phyloP scores from a whole-genome alignment of 30 jellyfish, hydroid and myxozoan genomes.

The Pelagia noctiluca region DNA sequence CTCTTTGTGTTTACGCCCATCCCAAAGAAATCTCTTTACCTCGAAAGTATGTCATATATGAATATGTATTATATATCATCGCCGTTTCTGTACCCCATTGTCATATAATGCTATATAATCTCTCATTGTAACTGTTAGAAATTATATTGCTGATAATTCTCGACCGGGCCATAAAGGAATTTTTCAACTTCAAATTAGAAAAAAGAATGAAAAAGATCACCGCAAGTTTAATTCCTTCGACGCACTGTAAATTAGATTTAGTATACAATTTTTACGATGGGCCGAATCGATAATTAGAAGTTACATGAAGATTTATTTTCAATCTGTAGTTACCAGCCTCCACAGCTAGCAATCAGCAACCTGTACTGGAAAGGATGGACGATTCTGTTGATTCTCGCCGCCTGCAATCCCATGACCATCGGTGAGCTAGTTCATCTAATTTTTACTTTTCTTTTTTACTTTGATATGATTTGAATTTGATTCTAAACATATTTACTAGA shows the following conservation, averaged over 20 bases:
- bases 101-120: no score
- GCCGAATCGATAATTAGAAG: no score
- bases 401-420: slow-evolving; percentile 78
- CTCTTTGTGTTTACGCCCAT: slow-evolving; percentile 77
- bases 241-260: no score
- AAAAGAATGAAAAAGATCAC: no score
- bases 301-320: no score
- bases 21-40: slow-evolving; percentile 87
- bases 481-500: no score
- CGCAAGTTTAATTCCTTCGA: no score
- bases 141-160: no score
- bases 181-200: no score
- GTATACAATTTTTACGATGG: no score
- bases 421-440: slow-evolving; percentile 38
- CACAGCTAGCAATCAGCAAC: slow-evolving; percentile 78
- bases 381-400: slow-evolving; percentile 73
- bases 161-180: no score
- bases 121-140: no score
- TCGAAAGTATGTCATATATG: slow-evolving; percentile 60
- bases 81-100: neutral
- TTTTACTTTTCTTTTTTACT: neutral
- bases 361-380: slow-evolving; percentile 90
- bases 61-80: neutral
- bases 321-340: slow-evolving; percentile 75
- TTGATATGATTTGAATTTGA: neutral